A percentile compares a stretch with the other conserved stretches of the same genome.
Conservation (phyloP, 2,797 vertebrate species). For the Tympanoctomys barrerae region DNA sequence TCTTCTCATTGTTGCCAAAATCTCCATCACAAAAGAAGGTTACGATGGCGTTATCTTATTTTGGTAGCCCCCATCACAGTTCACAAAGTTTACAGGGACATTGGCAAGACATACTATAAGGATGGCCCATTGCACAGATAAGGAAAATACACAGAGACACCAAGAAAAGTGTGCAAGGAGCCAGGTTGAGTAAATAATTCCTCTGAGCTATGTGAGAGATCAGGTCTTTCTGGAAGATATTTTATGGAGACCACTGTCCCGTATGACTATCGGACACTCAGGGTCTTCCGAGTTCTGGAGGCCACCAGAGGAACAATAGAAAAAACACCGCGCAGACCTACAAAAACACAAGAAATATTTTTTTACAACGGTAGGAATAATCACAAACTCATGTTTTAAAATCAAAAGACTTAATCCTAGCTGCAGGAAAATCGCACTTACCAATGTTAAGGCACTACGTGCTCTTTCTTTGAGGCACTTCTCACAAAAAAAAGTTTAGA, state of each 20-base stretch:
- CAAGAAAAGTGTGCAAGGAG: background rate
- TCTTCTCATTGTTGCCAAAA: background rate
- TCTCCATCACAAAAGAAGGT: background rate
- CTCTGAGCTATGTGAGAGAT: background rate
- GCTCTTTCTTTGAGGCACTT: slow-evolving; percentile 47
- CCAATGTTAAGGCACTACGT: background rate
- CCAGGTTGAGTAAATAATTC: background rate
- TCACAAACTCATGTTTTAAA: slow-evolving; percentile 10
- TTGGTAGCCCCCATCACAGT: background rate
- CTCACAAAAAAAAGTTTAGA: slow-evolving; percentile 57
- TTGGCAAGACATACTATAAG: background rate
- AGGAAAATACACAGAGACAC: background rate
- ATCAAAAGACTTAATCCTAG: slow-evolving; percentile 20
- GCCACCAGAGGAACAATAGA: background rate
- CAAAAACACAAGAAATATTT: background rate
- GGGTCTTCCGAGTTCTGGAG: background rate
- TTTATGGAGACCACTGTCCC: background rate
- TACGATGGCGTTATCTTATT: background rate
- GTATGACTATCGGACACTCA: background rate
- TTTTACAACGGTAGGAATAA: background rate
- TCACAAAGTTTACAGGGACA: background rate
- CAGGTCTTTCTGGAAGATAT: background rate
- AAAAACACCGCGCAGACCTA: background rate
- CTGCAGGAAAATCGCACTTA: slow-evolving; percentile 24
- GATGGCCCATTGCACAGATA: background rate